Conservation (phyloP, 2,888 invertebrate species). For the Calameuta pallipes region DNA sequence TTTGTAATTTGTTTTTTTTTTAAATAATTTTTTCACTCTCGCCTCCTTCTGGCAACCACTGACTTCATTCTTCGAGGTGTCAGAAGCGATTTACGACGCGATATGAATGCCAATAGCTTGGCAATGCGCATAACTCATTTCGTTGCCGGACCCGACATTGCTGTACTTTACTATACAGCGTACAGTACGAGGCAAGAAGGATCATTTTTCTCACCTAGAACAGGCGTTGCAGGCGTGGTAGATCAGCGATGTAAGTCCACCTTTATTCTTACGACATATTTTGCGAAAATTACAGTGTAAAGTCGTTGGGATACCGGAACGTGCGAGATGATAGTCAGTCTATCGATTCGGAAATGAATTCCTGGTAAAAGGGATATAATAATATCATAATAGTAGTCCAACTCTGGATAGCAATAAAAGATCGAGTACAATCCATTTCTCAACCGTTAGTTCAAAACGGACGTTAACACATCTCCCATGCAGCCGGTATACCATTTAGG, state of each 20-base stretch:
- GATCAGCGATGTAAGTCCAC: background rate
- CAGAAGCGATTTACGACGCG: conserved; percentile 54
- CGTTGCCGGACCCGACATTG: background rate
- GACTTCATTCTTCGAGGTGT: conserved; percentile 55
- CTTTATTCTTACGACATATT: background rate
- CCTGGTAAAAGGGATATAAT: background rate
- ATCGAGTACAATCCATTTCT: background rate
- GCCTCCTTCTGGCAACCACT: conserved; percentile 44
- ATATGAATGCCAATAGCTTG: conserved; percentile 24
- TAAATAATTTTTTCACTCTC: background rate
- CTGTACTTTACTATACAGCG: background rate
- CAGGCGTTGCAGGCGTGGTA: background rate
- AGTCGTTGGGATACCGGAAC: background rate
- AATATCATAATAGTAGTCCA: background rate
- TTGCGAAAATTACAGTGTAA: background rate
- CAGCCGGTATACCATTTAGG: background rate
- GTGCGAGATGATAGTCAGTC: background rate
- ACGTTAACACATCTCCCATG: background rate
- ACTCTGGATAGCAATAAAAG: background rate
- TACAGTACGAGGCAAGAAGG: background rate
- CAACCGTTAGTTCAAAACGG: background rate
- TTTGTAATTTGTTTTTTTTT: background rate
- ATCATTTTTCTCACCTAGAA: background rate
- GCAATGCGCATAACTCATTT: conserved; percentile 12
- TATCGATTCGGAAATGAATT: background rate